Evolutionary conservation across 2,113 vertebrate genomes (phyloP).

Genomic region (Xiphophorus hellerii): DNA sequence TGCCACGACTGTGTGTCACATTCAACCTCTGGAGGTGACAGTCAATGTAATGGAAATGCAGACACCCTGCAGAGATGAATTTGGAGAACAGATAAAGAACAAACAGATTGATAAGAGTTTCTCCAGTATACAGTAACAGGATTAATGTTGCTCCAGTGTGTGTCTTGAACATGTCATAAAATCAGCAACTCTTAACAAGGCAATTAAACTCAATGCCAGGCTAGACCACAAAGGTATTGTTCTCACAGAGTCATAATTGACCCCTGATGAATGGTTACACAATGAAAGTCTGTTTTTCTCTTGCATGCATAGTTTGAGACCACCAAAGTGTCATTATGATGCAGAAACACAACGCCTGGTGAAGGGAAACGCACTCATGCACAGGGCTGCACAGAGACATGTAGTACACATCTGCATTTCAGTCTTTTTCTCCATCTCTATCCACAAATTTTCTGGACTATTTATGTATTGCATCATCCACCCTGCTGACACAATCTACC

Average conservation of each 20-base stretch:
- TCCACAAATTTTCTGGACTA: conserved; percentile 5
- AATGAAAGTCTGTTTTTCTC: conserved; percentile 20
- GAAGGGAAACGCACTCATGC: conserved; percentile 15
- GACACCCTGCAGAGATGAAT: not conserved
- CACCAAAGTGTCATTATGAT: conserved; percentile 44
- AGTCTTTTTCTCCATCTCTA: not conserved
- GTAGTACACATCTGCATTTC: not conserved
- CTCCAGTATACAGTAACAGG: conserved; percentile 27
- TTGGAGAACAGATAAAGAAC: not conserved
- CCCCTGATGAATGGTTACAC: conserved; percentile 41
- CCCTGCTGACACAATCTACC: conserved; percentile 59
- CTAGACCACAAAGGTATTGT: conserved; percentile 32
- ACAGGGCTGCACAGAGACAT: not conserved
- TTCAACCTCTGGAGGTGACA: conserved; percentile 32
- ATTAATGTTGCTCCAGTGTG: conserved; percentile 28
- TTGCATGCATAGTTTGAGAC: conserved; percentile 18
- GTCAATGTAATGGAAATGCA: conserved; percentile 26
- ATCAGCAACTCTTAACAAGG: conserved; percentile 50
- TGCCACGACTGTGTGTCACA: conserved; percentile 43
- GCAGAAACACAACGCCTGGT: conserved; percentile 14
- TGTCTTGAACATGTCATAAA: conserved; percentile 49
- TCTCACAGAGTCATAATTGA: conserved; percentile 45
- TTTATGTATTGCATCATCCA: conserved; percentile 61
- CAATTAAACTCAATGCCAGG: conserved; percentile 41
- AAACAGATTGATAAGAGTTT: conserved; percentile 8